Evolutionary conservation across 2,797 vertebrate species (phyloP).

Genomic region (Poecilia velifera): DNA sequence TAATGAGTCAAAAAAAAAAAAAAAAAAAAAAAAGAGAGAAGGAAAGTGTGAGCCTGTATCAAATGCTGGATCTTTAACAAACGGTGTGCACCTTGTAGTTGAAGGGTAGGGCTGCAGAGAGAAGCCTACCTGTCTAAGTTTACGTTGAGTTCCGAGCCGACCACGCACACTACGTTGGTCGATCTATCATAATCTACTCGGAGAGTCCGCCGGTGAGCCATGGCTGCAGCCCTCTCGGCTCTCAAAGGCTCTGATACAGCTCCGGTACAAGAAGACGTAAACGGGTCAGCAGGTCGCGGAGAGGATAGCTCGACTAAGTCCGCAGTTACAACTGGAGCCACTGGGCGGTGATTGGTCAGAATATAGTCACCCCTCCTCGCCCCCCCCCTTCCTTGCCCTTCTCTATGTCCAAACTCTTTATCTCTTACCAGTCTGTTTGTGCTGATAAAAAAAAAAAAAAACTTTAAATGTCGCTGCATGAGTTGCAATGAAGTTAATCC

Average conservation of each 20-base stretch:
- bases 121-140: constrained; percentile 82
- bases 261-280: not conserved
- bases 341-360: constrained; percentile 41
- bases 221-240: constrained; percentile 35
- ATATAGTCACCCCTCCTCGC: not conserved
- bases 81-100: not conserved
- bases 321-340: not conserved
- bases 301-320: not conserved
- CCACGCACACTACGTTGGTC: constrained; percentile 79
- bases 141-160: constrained; percentile 80
- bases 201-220: constrained; percentile 81
- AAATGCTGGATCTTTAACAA: not conserved
- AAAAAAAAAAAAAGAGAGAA: not conserved
- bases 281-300: not conserved
- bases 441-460: not conserved
- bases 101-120: not conserved
- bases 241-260: accelerated
- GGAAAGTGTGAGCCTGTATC: not conserved
- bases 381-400: no score
- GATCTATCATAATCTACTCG: constrained; percentile 80
- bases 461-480: not conserved
- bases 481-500: not conserved
- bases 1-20: not conserved
- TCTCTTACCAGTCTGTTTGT: not conserved
- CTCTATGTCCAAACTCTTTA: not conserved